Percentiles rank a stretch among this genome's conserved stretches.
phyloP scores from a whole-genome alignment of 2,888 invertebrate genomes.

The Sphaerophoria rueppellii region DNA sequence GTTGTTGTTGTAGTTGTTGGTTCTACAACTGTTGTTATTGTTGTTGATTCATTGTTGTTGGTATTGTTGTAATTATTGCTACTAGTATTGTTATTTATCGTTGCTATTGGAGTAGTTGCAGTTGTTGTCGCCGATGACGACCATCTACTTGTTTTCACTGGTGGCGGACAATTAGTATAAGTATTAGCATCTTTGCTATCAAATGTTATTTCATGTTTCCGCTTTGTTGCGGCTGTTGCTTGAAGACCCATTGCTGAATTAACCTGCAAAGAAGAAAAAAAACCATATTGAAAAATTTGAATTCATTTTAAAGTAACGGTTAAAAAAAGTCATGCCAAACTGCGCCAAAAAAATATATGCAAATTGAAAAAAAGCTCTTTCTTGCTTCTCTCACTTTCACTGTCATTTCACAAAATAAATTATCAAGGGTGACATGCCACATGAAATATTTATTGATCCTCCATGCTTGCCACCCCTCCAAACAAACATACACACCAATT shows the following conservation, averaged over 20 bases:
- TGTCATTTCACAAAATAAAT: conserved; percentile 43
- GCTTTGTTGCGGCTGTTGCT: conserved; percentile 87
- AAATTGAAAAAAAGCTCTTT: conserved; percentile 34
- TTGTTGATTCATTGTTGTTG: conserved; percentile 63
- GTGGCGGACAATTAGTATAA: conserved; percentile 83
- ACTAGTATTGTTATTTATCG: conserved; percentile 61
- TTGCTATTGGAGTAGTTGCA: conserved; percentile 75
- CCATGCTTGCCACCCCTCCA: not conserved
- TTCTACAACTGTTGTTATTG: conserved; percentile 34
- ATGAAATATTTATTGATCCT: conserved; percentile 65
- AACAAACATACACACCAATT: conserved; percentile 21
- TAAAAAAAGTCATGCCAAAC: conserved; percentile 62
- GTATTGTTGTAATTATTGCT: conserved; percentile 57
- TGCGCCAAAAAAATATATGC: conserved; percentile 36
- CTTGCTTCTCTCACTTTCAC: conserved; percentile 64
- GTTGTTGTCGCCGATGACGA: conserved; percentile 82
- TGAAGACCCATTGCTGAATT: conserved; percentile 90
- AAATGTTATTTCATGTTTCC: conserved; percentile 85
- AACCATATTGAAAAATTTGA: conserved; percentile 23
- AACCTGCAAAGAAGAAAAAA: conserved; percentile 76
- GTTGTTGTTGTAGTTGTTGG: conserved; percentile 70
- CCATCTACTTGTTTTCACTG: conserved; percentile 85
- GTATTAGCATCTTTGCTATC: conserved; percentile 82
- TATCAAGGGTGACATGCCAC: conserved; percentile 61
- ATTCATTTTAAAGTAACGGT: conserved; percentile 36